Evolutionary conservation across 2,113 vertebrate species (phyloP).

Genomic region (Siphamia tubifer): DNA sequence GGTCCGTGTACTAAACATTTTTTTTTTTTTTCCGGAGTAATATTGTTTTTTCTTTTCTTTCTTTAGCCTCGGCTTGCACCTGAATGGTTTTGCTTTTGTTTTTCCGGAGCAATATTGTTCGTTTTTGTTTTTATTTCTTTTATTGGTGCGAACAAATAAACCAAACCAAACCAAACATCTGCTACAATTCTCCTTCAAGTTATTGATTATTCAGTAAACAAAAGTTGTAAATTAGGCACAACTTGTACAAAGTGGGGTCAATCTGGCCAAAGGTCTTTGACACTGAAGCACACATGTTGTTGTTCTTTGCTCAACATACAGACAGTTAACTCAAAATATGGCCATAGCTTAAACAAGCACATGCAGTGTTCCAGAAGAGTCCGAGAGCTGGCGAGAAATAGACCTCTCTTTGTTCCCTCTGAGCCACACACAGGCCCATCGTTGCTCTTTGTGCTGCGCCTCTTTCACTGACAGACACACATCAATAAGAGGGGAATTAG

Average conservation of each 20-base stretch:
- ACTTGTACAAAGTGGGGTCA: constrained; percentile 19
- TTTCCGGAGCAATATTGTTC: too few species aligned
- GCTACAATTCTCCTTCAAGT: background rate
- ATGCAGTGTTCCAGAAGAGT: constrained; percentile 68
- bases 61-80: too few species aligned
- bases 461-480: constrained; percentile 71
- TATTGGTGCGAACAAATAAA: too few species aligned
- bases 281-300: constrained; percentile 49
- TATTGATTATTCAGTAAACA: background rate
- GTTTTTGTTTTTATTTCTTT: too few species aligned
- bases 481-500: constrained; percentile 72
- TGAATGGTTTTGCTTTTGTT: too few species aligned
- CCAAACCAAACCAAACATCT: too few species aligned
- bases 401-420: constrained; percentile 64
- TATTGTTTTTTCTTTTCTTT: too few species aligned
- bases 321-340: constrained; percentile 60
- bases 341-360: constrained; percentile 60
- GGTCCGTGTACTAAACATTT: too few species aligned
- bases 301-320: constrained; percentile 59
- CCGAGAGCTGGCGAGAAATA: constrained; percentile 61
- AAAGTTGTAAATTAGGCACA: background rate
- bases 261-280: constrained; percentile 36
- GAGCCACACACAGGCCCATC: constrained; percentile 59
- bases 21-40: too few species aligned
- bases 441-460: constrained; percentile 58